Evolutionary conservation across 2,888 invertebrate species (phyloP), one percentile per base, ranked within the genome.

Genomic region (Trisateles emortualis): DNA sequence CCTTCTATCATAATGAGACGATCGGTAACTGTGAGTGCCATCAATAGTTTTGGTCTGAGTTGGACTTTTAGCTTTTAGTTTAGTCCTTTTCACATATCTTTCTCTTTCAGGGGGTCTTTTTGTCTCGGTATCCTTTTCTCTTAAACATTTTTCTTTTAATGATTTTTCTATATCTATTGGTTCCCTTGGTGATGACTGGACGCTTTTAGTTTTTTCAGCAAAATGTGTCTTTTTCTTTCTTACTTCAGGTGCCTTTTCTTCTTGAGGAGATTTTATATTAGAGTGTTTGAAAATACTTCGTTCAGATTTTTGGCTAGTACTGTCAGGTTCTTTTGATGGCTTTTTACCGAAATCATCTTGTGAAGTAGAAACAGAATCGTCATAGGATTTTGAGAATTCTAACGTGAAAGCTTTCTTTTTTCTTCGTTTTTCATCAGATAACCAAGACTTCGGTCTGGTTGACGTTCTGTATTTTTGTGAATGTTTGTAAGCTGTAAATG

Each of bases 401-500:
- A 97, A 88, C 39, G 96, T 96, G 86, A 97, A 96, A 16, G 95
- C 95, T 78, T 95, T 96, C 86, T 95, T 96, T 76, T 95, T 94
- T 55, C 95, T 93, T 59, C 95, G 94, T 68, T 95, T 95, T 49
- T 96, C 96, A 61, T 96, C 96, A 53, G 95, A 94, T 39, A 95
- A 90, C 94, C 96, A 96, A 29, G 87, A 84, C 55, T 90, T 90
- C 32, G 87, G 88, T 71, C 94, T 87, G 36, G 74, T 81, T 8
- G 87, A 74, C 22, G 89, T 86, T 77, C 90, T 83, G 62, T 93
- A 93, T 70, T 88, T 92, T 74, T 92, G 93, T 8, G 93, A 93
- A 72, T 93, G 92, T 58, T 91, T 93, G 53, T 93, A 93, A 8
- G 93, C 92, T 92, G 69, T 13, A 2, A 40, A 43, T 14, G 3